These are phyloP conservation scores for Eumeta japonica DNA, from an alignment of 1,140 invertebrate species.

Conservation along the genomic window DNA sequence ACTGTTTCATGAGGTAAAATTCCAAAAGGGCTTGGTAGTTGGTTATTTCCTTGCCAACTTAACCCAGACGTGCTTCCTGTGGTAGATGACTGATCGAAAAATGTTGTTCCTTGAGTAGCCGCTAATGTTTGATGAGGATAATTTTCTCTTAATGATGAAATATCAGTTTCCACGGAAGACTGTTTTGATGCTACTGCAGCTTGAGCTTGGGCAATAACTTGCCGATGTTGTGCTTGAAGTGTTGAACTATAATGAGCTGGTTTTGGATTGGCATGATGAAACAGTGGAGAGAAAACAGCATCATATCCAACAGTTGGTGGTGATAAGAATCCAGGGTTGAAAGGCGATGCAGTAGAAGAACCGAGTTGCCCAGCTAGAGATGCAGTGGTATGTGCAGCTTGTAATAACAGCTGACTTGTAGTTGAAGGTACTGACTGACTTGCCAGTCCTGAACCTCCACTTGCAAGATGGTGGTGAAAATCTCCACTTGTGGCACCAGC, in stretches of 20 bases:
- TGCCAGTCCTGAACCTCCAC: constrained; percentile 50
- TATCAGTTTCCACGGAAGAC: constrained; percentile 60
- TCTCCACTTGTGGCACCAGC: constrained; percentile 61
- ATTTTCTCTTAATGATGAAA: constrained; percentile 59
- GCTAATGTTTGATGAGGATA: constrained; percentile 60
- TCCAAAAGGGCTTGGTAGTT: constrained; percentile 71
- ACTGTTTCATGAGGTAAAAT: constrained; percentile 76
- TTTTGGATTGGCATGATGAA: constrained; percentile 68
- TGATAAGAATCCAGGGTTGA: constrained; percentile 69
- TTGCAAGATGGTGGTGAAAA: constrained; percentile 64
- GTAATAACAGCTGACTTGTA: constrained; percentile 62
- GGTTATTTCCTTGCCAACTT: constrained; percentile 67
- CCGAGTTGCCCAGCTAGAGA: constrained; percentile 61
- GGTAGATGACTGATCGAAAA: constrained; percentile 65
- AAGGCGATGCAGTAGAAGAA: constrained; percentile 60
- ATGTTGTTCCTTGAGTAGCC: constrained; percentile 54
- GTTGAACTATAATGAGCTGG: constrained; percentile 63
- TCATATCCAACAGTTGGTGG: constrained; percentile 70
- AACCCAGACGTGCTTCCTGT: constrained; percentile 55
- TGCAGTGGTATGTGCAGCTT: constrained; percentile 63
- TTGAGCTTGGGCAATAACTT: constrained; percentile 58
- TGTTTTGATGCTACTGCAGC: constrained; percentile 58
- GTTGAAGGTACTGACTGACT: constrained; percentile 59
- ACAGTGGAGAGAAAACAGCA: constrained; percentile 69
- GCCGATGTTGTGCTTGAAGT: constrained; percentile 60